A percentile compares a stretch with the other conserved stretches of the same genome.
phyloP scores from a whole-genome alignment of 2,113 vertebrate species.

The Capreolus pygargus region DNA sequence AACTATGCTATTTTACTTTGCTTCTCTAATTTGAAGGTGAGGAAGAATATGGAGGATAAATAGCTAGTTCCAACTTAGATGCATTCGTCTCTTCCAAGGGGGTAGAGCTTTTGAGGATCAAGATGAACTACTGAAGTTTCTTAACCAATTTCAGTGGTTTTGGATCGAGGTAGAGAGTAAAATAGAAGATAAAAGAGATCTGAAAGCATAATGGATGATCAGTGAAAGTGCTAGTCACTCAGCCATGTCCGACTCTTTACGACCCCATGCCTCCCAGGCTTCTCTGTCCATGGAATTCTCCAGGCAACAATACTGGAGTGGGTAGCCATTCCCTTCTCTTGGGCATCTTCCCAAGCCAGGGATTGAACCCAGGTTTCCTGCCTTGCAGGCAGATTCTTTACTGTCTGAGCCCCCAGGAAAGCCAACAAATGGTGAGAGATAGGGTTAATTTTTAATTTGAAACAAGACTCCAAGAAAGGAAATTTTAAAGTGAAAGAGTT shows the following conservation, averaged over 20 bases:
- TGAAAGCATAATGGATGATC: background rate
- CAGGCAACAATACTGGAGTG: background rate
- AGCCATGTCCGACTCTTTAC: background rate
- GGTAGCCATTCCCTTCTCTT: background rate
- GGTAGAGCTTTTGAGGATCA: background rate
- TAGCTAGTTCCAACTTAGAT: background rate
- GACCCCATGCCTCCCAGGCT: background rate
- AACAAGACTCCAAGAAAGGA: slow-evolving; percentile 6
- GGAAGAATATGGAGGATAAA: background rate
- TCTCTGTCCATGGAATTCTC: background rate
- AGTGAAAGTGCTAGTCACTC: background rate
- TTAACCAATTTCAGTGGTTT: background rate
- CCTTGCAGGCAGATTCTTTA: background rate
- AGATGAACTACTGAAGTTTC: background rate
- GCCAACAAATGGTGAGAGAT: background rate
- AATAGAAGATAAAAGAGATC: background rate
- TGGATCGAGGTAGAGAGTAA: background rate
- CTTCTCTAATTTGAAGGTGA: background rate
- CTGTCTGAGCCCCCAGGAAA: background rate
- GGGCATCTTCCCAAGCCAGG: background rate
- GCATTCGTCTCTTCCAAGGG: background rate
- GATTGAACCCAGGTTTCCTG: background rate
- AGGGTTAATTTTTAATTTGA: slow-evolving; percentile 50
- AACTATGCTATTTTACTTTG: background rate
- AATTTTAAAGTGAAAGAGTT: background rate